Evolutionary conservation across 2,888 invertebrate genomes (phyloP), one percentile per base, ranked within the genome.

Genomic region (Boloria euphrosyne): DNA sequence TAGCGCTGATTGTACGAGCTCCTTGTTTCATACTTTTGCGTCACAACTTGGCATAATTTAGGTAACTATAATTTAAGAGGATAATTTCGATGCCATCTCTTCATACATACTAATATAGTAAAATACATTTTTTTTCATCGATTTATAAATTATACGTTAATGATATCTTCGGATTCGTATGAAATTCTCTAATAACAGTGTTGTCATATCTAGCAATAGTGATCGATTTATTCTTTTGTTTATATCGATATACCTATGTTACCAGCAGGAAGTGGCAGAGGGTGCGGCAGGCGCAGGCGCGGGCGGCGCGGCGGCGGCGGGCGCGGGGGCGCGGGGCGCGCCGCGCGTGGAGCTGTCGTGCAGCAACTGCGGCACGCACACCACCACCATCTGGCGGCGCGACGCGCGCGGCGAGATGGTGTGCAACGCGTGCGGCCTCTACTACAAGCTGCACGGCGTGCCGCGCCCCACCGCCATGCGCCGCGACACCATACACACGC

Each of bases 361-460:
- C 89, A 97, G 97, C 76, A 99, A 99, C 93, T 99, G 99, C 89
- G 96, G 97, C 73, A 99, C 99, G n/a, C 95, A 96, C 84, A 98
- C 97, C 49, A 99, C 99, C 67, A 99, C 99, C 0, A 96, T 99
- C 72, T 99, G 99, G 99, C 93, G 99, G 78, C 94, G 99, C 76
- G 99, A 99, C 91, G 95, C 97, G 80, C 95, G 97, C 80, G 99
- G 99, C 2, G 98, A 99, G 93, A 98, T 99, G 94, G 99, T 99
- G 68, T 99, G 99, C 91, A 99, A 99, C 91, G 99, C 99, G 50
- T 99, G 99, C 86, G 99, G 99, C 0, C 94, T 99, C 47, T 99
- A 99, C 93, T 99, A 95, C 93, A 99, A 99, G 91, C 93, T 99
- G 75, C 99, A 99, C 89, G 97, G 97, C 72, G 96, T 98, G 62